Base-by-base conservation (phyloP, 2,797 vertebrate genomes). In the Sorex maritimensis region DNA sequence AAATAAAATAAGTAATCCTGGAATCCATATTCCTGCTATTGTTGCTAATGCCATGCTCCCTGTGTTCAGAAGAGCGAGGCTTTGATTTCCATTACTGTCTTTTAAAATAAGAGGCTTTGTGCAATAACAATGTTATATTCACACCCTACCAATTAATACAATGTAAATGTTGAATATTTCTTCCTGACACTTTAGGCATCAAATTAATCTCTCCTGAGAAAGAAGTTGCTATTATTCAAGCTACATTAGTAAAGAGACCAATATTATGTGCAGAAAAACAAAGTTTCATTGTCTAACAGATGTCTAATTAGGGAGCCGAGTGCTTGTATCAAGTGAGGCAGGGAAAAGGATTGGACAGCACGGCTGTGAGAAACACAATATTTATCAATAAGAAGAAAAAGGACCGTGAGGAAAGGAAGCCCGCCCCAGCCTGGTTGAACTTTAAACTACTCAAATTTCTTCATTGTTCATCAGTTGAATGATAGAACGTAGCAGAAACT, bases 281-380 rank as follows among this genome's bases (percentile, higher is more conserved):
- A 90, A 90, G 77, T 90, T 97, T 94, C 88, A 79, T 94, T 96
- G 87, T 84, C 78, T 95, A 94, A 88, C n/a, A 97, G 52, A 92
- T 74, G 82, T 24, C 88, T 97, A 94, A 97, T 95, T 95, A 95
- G 93, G 34, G 85, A 96, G 12, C 0, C 73, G 13, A 93, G 19
- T 9, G 3, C n/a, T 95, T 86, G 74, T 44, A 88, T 83, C 88
- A 92, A 90, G 95, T 30, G 75, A 96, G 10, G 10, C 26, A n/a
- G 86, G 49, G 63, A 95, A 92, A 92, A 85, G 49, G 88, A 90
- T 79, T 79, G 30, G 10, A 26, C 17, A 93, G 85, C 5, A 23
- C 77, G 95, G 91, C 81, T 17, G 74, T 0, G 0, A 4, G 52
- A 71, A 28, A 10, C 7, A 67, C 79, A 92, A 92, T 93, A 90